Percentiles rank a stretch among this genome's conserved stretches.
These are phyloP conservation scores for Drosophila willistoni DNA, from an alignment of 1,140 invertebrate species.

Conservation along the genomic window DNA sequence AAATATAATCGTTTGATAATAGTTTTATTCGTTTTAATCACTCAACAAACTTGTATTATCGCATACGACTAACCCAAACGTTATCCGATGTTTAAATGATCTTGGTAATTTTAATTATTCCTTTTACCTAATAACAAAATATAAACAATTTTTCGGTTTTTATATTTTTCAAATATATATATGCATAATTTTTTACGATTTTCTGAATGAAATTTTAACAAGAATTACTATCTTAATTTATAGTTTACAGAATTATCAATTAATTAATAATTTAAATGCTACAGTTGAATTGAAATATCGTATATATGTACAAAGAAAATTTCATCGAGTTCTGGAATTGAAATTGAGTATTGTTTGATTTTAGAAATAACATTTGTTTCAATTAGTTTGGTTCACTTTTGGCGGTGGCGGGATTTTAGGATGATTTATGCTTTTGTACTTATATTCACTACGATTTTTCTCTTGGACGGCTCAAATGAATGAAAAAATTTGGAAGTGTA, in stretches of 20 bases:
- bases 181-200: not conserved
- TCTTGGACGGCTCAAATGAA: not conserved
- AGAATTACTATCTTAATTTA: slow-evolving; percentile 6
- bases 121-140: too few species aligned
- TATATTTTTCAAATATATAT: not conserved
- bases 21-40: too few species aligned
- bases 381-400: not conserved
- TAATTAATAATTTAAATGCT: slow-evolving; percentile 10
- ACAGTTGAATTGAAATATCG: not conserved
- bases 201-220: slow-evolving; percentile 6
- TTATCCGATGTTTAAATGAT: too few species aligned
- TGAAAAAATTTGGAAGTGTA: not conserved
- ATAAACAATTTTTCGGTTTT: not conserved
- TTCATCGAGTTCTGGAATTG: slow-evolving; percentile 10
- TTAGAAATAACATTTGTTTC: not conserved
- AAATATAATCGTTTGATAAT: too few species aligned
- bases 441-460: not conserved
- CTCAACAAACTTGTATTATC: too few species aligned
- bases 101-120: too few species aligned
- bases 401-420: not conserved
- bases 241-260: slow-evolving; percentile 17
- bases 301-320: slow-evolving; percentile 12
- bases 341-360: slow-evolving; percentile 12
- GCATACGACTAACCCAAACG: too few species aligned
- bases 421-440: not conserved